phyloP scores from a whole-genome alignment of 1,140 invertebrate genomes.

The Zaprionus africanus region DNA sequence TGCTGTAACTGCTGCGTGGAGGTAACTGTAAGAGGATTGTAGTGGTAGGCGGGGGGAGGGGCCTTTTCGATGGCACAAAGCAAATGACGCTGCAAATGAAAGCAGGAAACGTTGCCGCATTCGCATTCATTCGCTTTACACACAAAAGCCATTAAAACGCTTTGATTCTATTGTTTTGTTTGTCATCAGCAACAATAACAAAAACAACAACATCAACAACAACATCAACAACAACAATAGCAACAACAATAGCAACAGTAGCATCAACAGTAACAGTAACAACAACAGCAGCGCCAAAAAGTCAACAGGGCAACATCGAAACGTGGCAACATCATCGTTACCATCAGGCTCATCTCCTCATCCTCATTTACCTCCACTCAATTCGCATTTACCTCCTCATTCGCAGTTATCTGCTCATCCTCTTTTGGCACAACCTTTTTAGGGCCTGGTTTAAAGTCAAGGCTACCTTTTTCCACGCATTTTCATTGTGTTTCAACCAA shows the following conservation, averaged over 20 bases:
- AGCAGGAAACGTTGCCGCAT: conserved; percentile 70
- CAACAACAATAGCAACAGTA: conserved; percentile 27
- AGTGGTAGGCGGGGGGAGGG: neutral
- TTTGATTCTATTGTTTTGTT: conserved; percentile 82
- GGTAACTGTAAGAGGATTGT: neutral
- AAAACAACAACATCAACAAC: conserved; percentile 25
- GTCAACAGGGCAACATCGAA: conserved; percentile 34
- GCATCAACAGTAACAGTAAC: conserved; percentile 3
- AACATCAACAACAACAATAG: conserved; percentile 25
- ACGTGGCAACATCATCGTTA: conserved; percentile 19
- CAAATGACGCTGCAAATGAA: conserved; percentile 81
- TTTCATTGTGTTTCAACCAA: neutral
- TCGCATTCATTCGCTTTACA: conserved; percentile 79
- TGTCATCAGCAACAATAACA: conserved; percentile 74
- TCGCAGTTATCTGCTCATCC: neutral
- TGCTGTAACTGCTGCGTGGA: too few species aligned
- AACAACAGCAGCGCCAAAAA: conserved; percentile 22
- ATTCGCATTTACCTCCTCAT: neutral
- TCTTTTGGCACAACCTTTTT: neutral
- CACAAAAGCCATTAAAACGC: conserved; percentile 81
- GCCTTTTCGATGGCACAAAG: conserved; percentile 50
- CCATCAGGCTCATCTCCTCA: neutral
- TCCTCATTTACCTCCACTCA: neutral
- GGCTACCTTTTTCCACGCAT: conserved; percentile 50
- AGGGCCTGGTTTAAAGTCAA: conserved; percentile 47